Evolutionary conservation across 1,140 invertebrate genomes (phyloP), one percentile per base, ranked within the genome.

Genomic region (Lepidurus apus): DNA sequence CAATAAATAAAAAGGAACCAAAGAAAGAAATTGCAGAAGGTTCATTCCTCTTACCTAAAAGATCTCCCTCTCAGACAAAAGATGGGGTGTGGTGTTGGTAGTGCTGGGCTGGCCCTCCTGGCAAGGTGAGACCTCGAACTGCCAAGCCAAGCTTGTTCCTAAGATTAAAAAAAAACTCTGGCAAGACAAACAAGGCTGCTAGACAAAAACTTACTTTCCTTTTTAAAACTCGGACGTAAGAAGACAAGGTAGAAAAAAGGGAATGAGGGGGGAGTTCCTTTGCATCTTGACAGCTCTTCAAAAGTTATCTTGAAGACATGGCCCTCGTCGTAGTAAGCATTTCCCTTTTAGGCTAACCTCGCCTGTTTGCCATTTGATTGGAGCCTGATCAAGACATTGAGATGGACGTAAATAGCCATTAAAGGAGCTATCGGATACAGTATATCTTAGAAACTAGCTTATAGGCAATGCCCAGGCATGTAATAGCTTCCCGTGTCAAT

Each of bases 401-500:
- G 45, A 47, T 17, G 34, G 45, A 65, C 53, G 8, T 21, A 65
- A 17, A 7, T 13, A 65, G 13, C 53, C 53, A 65, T 65, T 65
- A 65, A 65, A 13, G 53, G 21, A 65, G 53, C 53, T 65, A 65
- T 65, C 13, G 21, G 21, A 65, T 65, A 65, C 17, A 47, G 45
- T 10, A 65, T 13, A 65, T 65, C 53, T 34, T 13, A 65, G 53
- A 65, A 65, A 1, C 53, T 1, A 65, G 53, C 13, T 65, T 65
- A 13, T 9, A 65, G 17, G 53, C 53, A 65, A 65, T 13, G 53
- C 53, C 21, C 17, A n/a, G 5, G 17, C 53, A 65, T 65, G 53
- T 65, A 65, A 65, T 65, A 65, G 53, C 53, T 9, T 65, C 53
- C 53, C 53, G 53, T 65, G 53, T 65, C 53, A 65, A 65, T 65